Evolutionary conservation across 2,888 invertebrate species (phyloP), one percentile per base, ranked within the genome.

Genomic region (Acleris literana): DNA sequence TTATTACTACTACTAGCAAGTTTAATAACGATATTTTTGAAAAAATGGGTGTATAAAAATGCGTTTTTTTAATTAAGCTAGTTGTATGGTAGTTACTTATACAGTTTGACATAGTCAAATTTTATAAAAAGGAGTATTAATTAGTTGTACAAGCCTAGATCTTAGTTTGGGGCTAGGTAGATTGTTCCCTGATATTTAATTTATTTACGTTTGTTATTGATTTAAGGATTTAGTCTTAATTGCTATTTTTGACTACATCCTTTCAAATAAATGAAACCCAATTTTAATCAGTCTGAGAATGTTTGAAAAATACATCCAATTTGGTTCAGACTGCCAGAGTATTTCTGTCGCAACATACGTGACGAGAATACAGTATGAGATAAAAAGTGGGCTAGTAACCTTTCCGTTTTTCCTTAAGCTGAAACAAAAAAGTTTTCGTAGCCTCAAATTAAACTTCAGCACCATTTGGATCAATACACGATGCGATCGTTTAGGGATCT

Each of bases 271-370:
- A 54, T 0, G 17, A 17, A 16, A 3, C 25, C 17, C 29, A 43
- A 55, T 11, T 55, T 44, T 60, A 64, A 55, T 60, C 49, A 54
- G 54, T 25, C 43, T 6, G n/a, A 54, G 43, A 25, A 48, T 18
- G 39, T 54, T 64, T 43, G 48, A 54, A 49, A 51, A 52, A 57
- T 49, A 49, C 48, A 54, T 64, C 33, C 55, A 56, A 61, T 55
- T 65, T 52, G 51, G 63, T 56, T 44, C 63, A 44, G 39, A 39
- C 39, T 39, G 39, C 39, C 39, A 39, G 43, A 51, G 44, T 39
- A 64, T 64, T 59, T 29, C 44, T 55, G 55, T 49, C 49, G 43
- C 13, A 46, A 63, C 57, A 63, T 60, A 65, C 65, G 60, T 61
- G 65, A 60, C 60, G 16, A 11, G 51, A 65, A 51, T 65, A 29